Evolutionary conservation across 1,140 invertebrate species (phyloP), one percentile per base, ranked within the genome.

Genomic region (Oryctes rhinoceros): DNA sequence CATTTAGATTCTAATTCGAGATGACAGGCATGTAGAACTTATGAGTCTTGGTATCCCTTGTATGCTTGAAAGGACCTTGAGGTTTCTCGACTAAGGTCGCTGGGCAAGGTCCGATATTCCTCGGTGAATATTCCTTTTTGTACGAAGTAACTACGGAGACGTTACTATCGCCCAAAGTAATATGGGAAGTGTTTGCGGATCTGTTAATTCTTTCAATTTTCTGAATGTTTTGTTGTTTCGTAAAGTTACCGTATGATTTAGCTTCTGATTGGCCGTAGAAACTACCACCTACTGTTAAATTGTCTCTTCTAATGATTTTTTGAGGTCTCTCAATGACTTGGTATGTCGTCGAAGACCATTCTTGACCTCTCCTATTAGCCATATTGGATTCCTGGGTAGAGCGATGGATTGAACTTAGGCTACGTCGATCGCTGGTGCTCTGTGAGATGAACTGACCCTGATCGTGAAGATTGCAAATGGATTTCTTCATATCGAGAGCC

Each of bases 41-140:
- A 85, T 96, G 95, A 85, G 94, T 93, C 71, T 91, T 92, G 0
- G 94, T 94, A 85, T 95, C 94, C 80, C 94, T 91, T 1, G 94
- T 94, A 83, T 95, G 94, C 86, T 94, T 94, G 86, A 94, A 96
- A 20, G 93, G 92, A 67, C 93, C 91, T 80, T 92, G 90, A 65
- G 94, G 91, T 0, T 91, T 89, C 83, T 95, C 93, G 10, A 96
- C 90, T 15, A 95, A 88, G 37, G 94, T 90, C 5, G 94, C 95
- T 3, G 95, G 94, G 88, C 95, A 96, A 0, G 94, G 94, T 71
- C 93, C 94, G 74, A 90, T 90, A 81, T 91, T 91, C 79, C 91
- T 90, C 1, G 92, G 92, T 4, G 91, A 91, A 83, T 91, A 95
- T 87, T 96, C 95, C 74, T 91, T 94, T 84, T 93, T 94, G 84